A percentile compares a stretch with the other conserved stretches of the same genome.
Evolutionary conservation across 2,113 vertebrate genomes (phyloP).

Genomic region (Equus quagga): DNA sequence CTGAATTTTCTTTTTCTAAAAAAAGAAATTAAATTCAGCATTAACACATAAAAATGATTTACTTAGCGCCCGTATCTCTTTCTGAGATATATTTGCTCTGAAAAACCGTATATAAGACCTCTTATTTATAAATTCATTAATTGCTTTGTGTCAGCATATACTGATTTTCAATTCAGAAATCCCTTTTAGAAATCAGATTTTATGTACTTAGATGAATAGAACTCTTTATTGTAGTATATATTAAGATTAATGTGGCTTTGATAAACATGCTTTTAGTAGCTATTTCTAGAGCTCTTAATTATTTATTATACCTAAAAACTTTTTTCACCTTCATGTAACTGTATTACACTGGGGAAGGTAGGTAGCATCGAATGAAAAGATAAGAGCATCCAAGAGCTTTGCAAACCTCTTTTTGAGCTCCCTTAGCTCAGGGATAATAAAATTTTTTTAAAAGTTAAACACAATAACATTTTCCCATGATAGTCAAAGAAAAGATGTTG

Average conservation of each 20-base stretch:
- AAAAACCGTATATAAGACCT: neutral
- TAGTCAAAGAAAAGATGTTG: neutral
- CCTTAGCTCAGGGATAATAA: neutral
- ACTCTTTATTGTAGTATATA: neutral
- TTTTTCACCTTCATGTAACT: neutral
- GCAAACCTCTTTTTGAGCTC: neutral
- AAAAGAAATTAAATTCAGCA: neutral
- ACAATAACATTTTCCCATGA: neutral
- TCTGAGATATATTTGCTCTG: neutral
- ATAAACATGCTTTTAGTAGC: neutral
- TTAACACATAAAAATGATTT: neutral
- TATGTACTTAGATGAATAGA: neutral
- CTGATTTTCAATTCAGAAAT: slow-evolving; percentile 18
- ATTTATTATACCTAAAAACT: slow-evolving; percentile 3
- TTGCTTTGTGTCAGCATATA: neutral
- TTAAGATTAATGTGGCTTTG: neutral
- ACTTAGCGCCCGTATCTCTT: neutral
- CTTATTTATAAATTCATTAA: neutral
- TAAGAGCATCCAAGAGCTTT: neutral
- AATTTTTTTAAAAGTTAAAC: neutral
- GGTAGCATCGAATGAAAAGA: neutral
- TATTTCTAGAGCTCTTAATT: slow-evolving; percentile 5
- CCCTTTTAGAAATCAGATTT: neutral
- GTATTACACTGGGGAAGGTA: neutral
- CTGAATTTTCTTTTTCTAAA: slow-evolving; percentile 38